phyloP scores from a whole-genome alignment of 92 coral and sea anemone species.

The Phenganax stokvisi region DNA sequence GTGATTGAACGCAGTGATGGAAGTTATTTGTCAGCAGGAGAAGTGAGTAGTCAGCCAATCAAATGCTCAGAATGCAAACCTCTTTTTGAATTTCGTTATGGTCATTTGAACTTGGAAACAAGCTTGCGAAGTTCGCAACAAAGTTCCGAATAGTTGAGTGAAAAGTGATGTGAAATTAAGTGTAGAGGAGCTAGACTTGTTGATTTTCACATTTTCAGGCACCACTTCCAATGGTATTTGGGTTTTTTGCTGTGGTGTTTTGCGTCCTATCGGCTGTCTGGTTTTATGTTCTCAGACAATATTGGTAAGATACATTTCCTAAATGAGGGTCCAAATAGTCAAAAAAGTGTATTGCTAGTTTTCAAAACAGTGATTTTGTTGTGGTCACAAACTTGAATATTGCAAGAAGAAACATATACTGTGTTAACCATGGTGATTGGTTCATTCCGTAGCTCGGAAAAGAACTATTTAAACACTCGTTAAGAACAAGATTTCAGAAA shows the following conservation, averaged over 20 bases:
- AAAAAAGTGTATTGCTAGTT: too few species aligned
- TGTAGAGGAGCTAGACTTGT: background rate
- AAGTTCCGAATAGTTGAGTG: background rate
- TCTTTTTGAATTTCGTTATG: background rate
- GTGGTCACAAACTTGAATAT: too few species aligned
- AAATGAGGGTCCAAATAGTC: too few species aligned
- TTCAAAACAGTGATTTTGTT: too few species aligned
- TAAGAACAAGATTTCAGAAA: too few species aligned
- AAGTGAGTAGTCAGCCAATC: too few species aligned
- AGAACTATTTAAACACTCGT: too few species aligned
- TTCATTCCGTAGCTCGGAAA: too few species aligned
- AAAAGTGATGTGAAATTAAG: background rate
- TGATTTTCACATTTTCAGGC: conserved; percentile 45
- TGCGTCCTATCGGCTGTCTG: conserved; percentile 71
- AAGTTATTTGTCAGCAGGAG: conserved; percentile 73
- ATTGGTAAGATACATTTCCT: conserved; percentile 50
- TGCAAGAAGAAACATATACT: too few species aligned
- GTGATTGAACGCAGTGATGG: conserved; percentile 65
- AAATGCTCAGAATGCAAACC: too few species aligned
- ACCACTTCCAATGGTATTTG: conserved; percentile 81
- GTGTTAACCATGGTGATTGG: too few species aligned
- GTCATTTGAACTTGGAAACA: background rate
- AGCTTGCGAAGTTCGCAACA: too few species aligned
- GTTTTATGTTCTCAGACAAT: conserved; percentile 70
- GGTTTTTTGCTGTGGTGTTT: conserved; percentile 71